A percentile compares a stretch with the other conserved stretches of the same genome.
Conservation (phyloP, 1,140 invertebrate species). For the Aphelinus atriplicis region DNA sequence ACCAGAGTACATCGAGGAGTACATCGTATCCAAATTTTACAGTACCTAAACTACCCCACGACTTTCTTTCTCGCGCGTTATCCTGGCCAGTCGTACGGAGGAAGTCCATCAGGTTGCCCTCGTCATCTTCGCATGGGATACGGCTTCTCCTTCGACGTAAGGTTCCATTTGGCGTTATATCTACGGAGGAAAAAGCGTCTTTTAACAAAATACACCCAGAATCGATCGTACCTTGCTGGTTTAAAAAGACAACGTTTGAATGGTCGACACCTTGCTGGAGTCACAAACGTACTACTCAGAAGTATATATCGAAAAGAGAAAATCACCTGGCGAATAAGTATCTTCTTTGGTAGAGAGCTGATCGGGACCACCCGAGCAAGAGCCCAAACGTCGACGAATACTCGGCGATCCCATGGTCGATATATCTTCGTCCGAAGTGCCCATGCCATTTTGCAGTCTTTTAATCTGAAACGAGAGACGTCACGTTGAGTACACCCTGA, state of each 20-base stretch:
- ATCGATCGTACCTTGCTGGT: no score
- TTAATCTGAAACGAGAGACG: conserved; percentile 54
- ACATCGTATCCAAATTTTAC: conserved; percentile 24
- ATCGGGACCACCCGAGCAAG: conserved; percentile 68
- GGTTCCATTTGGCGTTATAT: conserved; percentile 90
- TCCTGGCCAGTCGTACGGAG: conserved; percentile 80
- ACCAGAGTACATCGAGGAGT: neutral
- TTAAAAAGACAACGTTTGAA: no score
- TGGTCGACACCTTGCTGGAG: neutral
- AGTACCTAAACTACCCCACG: conserved; percentile 82
- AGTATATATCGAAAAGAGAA: conserved; percentile 19
- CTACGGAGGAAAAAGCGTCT: conserved; percentile 59
- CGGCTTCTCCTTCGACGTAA: conserved; percentile 81
- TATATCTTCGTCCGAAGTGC: conserved; percentile 72
- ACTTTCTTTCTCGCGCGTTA: conserved; percentile 81
- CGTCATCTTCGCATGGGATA: conserved; percentile 85
- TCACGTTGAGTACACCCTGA: neutral
- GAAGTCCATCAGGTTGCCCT: conserved; percentile 87
- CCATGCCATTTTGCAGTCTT: conserved; percentile 65
- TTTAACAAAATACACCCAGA: no score
- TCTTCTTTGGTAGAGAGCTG: conserved; percentile 70
- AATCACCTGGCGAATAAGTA: conserved; percentile 76
- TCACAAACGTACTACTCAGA: neutral
- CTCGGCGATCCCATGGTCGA: conserved; percentile 75
- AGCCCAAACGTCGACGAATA: conserved; percentile 75